These are phyloP conservation scores for Zapus hudsonius DNA, from an alignment of 2,113 vertebrate species.

Conservation along the genomic window DNA sequence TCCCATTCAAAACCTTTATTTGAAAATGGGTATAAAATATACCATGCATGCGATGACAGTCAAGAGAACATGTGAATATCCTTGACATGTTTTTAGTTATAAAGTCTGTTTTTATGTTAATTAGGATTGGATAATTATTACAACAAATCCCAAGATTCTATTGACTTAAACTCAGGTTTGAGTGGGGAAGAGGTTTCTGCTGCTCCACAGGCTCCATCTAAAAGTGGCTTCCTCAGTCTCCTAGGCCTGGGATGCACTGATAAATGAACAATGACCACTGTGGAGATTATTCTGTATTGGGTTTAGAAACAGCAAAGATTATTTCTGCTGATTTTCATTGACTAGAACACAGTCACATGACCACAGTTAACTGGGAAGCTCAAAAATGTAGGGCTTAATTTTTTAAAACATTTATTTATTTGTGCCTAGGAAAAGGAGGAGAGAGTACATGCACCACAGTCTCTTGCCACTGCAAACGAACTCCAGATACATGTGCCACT, in stretches of 20 bases:
- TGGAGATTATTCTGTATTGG: background rate
- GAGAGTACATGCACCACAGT: no score
- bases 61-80: background rate
- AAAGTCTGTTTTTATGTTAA: background rate
- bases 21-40: slow-evolving; percentile 7
- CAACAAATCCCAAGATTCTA: background rate
- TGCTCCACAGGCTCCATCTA: background rate
- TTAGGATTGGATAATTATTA: background rate
- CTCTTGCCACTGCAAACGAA: no score
- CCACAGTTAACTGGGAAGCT: background rate
- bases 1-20: background rate
- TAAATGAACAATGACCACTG: background rate
- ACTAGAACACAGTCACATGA: background rate
- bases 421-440: no score
- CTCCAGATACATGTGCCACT: no score
- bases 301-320: background rate
- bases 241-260: background rate
- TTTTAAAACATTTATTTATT: no score
- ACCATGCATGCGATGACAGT: background rate
- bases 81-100: background rate
- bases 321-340: background rate
- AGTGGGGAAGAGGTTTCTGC: background rate
- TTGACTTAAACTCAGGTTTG: background rate
- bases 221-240: background rate
- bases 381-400: no score